These are phyloP conservation scores for Argynnis bischoffii DNA, from an alignment of 2,888 invertebrate species.

Conservation along the genomic window DNA sequence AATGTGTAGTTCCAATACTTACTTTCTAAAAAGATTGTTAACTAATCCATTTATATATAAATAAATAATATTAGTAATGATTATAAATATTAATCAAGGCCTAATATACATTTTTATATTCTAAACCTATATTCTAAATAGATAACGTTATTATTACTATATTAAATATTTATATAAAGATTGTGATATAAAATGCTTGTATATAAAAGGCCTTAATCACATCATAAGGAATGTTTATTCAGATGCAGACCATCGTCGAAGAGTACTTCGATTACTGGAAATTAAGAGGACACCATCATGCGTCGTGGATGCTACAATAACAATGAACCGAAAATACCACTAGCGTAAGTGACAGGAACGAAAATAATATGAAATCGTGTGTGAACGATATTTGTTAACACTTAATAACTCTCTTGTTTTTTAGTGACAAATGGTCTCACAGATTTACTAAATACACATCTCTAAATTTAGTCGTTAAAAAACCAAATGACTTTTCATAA, in stretches of 20 bases:
- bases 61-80: no score
- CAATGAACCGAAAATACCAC: slow-evolving; percentile 74
- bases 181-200: slow-evolving; percentile 14
- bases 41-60: no score
- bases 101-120: no score
- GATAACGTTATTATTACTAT: not conserved
- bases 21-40: no score
- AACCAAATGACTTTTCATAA: not conserved
- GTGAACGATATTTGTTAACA: slow-evolving; percentile 43
- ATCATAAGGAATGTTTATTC: slow-evolving; percentile 70
- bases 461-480: slow-evolving; percentile 4
- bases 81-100: no score
- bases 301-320: slow-evolving; percentile 74
- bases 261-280: slow-evolving; percentile 78
- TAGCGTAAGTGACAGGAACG: slow-evolving; percentile 58
- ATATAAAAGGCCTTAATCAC: slow-evolving; percentile 52
- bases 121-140: no score
- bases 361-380: slow-evolving; percentile 55
- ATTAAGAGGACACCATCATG: slow-evolving; percentile 76
- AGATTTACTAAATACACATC: no score
- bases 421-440: slow-evolving; percentile 24
- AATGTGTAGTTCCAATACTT: no score
- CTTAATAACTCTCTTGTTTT: slow-evolving; percentile 32
- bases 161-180: not conserved
- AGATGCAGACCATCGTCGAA: slow-evolving; percentile 73